Percentiles rank a stretch among this genome's conserved stretches.
phyloP scores from a whole-genome alignment of 2,888 invertebrate genomes.

The Parochlus steinenii region DNA sequence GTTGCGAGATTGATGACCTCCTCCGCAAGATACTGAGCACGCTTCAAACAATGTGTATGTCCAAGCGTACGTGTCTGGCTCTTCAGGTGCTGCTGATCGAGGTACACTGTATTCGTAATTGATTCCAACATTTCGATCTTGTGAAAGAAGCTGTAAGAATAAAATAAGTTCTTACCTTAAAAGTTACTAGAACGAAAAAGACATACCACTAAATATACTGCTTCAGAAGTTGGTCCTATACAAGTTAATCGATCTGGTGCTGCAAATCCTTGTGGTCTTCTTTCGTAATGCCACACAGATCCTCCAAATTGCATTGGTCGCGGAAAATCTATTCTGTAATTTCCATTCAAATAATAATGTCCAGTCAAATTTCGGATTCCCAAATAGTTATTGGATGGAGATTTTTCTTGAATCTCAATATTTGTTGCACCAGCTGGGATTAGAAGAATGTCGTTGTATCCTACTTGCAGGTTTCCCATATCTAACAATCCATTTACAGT shows the following conservation, averaged over 20 bases:
- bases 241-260: slow-evolving; percentile 73
- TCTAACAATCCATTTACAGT: slow-evolving; percentile 56
- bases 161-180: neutral
- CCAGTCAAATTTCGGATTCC: slow-evolving; percentile 71
- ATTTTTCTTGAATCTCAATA: slow-evolving; percentile 60
- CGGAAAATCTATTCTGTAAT: slow-evolving; percentile 87
- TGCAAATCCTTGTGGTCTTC: slow-evolving; percentile 61
- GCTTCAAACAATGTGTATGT: slow-evolving; percentile 45
- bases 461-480: slow-evolving; percentile 55
- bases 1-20: slow-evolving; percentile 64
- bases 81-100: slow-evolving; percentile 42
- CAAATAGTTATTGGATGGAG: slow-evolving; percentile 75
- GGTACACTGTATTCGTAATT: slow-evolving; percentile 84
- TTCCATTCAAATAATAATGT: slow-evolving; percentile 83
- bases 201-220: slow-evolving; percentile 53
- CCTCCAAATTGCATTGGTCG: slow-evolving; percentile 64
- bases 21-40: slow-evolving; percentile 80
- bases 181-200: slow-evolving; percentile 4
- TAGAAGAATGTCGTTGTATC: slow-evolving; percentile 81
- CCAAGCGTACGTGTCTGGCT: slow-evolving; percentile 72
- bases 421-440: slow-evolving; percentile 90
- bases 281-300: slow-evolving; percentile 73
- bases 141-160: slow-evolving; percentile 50
- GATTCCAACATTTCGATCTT: slow-evolving; percentile 71
- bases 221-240: slow-evolving; percentile 80